Percentiles rank a stretch among this genome's conserved stretches.
phyloP scores from a whole-genome alignment of 2,797 vertebrate genomes.

The Neostethus bicornis region DNA sequence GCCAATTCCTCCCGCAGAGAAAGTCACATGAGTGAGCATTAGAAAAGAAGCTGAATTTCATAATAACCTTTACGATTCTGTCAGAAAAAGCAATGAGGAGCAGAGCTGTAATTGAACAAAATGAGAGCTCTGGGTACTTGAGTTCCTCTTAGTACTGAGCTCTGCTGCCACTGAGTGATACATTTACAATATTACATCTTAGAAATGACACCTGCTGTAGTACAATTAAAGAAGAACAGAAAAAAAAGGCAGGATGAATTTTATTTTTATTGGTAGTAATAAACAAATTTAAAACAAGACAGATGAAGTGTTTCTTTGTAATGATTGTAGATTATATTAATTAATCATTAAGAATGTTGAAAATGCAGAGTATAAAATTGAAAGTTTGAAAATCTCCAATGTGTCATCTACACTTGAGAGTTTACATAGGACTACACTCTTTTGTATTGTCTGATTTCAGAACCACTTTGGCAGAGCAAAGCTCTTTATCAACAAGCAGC shows the following conservation, averaged over 20 bases:
- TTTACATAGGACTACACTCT: constrained; percentile 21
- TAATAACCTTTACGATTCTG: constrained; percentile 39
- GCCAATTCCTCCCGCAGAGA: constrained; percentile 39
- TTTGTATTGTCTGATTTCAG: constrained; percentile 50
- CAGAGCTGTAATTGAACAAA: constrained; percentile 40
- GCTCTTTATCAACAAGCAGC: constrained; percentile 38
- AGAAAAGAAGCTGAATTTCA: constrained; percentile 54
- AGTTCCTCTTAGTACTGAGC: constrained; percentile 38
- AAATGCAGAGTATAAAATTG: neutral
- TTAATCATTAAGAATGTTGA: neutral
- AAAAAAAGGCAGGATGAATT: neutral
- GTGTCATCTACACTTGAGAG: neutral
- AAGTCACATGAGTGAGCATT: constrained; percentile 56
- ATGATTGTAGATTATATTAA: neutral
- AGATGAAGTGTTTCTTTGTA: neutral
- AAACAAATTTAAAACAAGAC: neutral
- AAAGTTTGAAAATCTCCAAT: no score
- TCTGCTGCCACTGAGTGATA: constrained; percentile 76
- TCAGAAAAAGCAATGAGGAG: constrained; percentile 38
- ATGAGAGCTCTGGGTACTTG: constrained; percentile 36
- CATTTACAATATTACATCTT: constrained; percentile 54
- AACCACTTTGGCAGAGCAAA: constrained; percentile 42
- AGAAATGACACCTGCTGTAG: constrained; percentile 26
- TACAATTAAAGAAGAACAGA: constrained; percentile 6
- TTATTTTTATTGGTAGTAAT: constrained; percentile 21